Evolutionary conservation across 2,888 invertebrate genomes (phyloP).

Genomic region (Clistopyga incitator): DNA sequence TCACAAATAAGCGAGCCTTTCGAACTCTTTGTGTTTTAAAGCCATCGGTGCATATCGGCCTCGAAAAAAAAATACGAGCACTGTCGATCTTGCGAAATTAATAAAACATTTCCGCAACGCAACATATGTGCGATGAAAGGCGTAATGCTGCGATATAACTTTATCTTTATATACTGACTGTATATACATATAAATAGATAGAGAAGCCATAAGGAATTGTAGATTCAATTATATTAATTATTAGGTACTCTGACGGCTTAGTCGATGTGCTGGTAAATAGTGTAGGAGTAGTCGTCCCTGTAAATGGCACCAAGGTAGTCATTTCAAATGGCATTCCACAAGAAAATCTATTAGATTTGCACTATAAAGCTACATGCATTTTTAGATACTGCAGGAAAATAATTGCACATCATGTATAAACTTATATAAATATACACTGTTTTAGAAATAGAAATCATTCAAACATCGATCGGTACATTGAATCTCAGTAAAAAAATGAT

Average conservation of each 20-base stretch:
- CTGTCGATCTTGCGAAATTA: neutral
- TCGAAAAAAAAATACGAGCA: neutral
- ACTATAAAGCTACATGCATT: neutral
- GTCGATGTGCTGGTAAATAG: neutral
- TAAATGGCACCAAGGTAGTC: neutral
- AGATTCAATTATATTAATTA: neutral
- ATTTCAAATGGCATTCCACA: neutral
- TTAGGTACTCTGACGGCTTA: neutral
- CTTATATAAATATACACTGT: neutral
- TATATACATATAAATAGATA: neutral
- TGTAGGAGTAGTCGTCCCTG: conserved; percentile 1
- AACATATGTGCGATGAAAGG: neutral
- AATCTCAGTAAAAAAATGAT: too few species aligned
- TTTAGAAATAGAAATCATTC: too few species aligned
- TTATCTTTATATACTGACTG: neutral
- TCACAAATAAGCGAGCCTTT: neutral
- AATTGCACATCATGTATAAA: neutral
- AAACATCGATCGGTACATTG: too few species aligned
- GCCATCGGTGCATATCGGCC: conserved; percentile 1
- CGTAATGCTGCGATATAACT: neutral
- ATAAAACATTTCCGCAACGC: neutral
- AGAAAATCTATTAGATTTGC: neutral
- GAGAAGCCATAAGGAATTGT: neutral
- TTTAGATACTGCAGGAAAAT: neutral
- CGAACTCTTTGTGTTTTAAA: neutral